A percentile compares a stretch with the other conserved stretches of the same genome.
Conservation (phyloP, 2,113 vertebrate genomes). For the Rhea americana region DNA sequence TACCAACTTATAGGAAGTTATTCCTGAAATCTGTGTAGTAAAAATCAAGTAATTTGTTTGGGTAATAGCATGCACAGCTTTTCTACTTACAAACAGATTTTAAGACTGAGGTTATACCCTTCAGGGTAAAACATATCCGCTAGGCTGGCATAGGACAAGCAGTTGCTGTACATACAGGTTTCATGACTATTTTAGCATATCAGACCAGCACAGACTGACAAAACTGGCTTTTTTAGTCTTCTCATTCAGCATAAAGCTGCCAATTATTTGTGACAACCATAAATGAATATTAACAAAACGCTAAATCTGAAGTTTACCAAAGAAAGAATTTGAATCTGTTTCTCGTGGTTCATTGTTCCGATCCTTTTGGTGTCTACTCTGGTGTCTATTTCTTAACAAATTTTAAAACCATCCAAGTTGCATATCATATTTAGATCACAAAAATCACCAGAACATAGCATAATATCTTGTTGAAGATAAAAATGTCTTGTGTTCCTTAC, state of each 20-base stretch:
- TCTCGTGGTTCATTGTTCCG: neutral
- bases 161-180: neutral
- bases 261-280: neutral
- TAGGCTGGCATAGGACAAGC: neutral
- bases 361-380: neutral
- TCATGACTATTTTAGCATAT: neutral
- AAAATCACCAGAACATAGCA: neutral
- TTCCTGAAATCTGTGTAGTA: neutral
- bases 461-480: neutral
- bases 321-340: neutral
- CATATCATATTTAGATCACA: neutral
- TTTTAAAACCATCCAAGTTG: neutral
- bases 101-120: neutral
- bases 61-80: neutral
- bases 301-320: neutral
- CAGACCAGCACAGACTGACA: neutral
- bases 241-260: neutral
- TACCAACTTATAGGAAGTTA: neutral
- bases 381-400: neutral
- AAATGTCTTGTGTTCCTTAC: conserved; percentile 73
- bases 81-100: neutral
- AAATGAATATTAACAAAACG: neutral
- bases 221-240: neutral
- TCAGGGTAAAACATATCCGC: neutral
- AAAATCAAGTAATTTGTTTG: neutral